phyloP scores from a whole-genome alignment of 2,797 vertebrate genomes.

The Diglossa cyanea region DNA sequence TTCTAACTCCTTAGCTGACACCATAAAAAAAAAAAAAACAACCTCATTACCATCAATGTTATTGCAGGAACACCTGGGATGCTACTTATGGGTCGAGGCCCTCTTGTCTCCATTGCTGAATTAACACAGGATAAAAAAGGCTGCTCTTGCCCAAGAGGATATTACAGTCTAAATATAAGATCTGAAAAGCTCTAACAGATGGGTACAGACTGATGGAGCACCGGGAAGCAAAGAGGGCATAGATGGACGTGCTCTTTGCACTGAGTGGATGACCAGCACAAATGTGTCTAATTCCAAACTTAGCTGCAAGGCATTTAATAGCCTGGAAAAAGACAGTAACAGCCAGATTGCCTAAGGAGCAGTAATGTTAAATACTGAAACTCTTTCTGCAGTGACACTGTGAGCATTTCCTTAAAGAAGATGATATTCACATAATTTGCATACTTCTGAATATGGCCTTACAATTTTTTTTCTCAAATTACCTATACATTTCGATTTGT shows the following conservation, averaged over 20 bases:
- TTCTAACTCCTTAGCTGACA: background rate
- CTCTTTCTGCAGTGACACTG: background rate
- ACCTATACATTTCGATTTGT: accelerated
- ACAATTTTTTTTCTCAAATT: background rate
- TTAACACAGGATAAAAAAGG: background rate
- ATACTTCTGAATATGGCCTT: background rate
- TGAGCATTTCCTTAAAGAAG: background rate
- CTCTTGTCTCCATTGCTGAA: background rate
- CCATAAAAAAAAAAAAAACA: background rate
- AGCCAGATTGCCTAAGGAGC: background rate
- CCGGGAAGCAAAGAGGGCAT: background rate
- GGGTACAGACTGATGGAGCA: background rate
- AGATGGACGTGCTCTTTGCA: background rate
- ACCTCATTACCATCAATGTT: background rate
- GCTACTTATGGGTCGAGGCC: background rate
- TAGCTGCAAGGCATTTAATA: background rate
- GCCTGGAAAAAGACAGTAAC: background rate
- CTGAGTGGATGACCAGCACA: background rate
- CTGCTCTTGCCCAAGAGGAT: background rate
- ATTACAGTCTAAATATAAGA: background rate
- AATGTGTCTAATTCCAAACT: background rate
- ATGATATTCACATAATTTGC: background rate
- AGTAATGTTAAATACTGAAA: background rate
- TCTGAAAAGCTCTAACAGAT: background rate
- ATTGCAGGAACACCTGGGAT: background rate